These are phyloP conservation scores for Glaucomys volans DNA, from an alignment of 2,113 vertebrate species.

Conservation along the genomic window DNA sequence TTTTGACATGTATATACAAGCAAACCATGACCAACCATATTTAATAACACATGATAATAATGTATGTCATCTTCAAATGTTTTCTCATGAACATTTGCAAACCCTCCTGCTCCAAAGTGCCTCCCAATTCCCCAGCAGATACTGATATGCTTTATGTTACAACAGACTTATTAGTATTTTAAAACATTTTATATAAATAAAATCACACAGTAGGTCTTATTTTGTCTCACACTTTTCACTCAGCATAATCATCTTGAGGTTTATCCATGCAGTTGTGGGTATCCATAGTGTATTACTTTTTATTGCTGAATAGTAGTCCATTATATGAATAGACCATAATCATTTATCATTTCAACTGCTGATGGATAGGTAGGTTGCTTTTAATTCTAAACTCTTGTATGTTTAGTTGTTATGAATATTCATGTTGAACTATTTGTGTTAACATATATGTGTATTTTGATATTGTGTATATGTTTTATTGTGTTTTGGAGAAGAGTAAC, in stretches of 20 bases:
- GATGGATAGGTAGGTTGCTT: neutral
- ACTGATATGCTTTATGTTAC: neutral
- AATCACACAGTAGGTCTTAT: too few species aligned
- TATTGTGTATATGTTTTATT: neutral
- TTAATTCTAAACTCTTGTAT: neutral
- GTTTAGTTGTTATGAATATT: neutral
- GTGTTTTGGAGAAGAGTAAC: conserved; percentile 29
- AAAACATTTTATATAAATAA: too few species aligned
- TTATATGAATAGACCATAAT: neutral
- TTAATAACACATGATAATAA: neutral
- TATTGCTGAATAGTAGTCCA: neutral
- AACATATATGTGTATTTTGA: neutral
- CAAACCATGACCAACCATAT: neutral
- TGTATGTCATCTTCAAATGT: neutral
- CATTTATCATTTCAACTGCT: neutral
- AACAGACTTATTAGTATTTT: neutral
- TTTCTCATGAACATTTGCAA: neutral
- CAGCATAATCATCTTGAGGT: too few species aligned
- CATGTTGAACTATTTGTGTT: neutral
- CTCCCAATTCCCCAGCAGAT: neutral
- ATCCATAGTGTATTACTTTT: neutral
- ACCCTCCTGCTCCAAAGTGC: neutral
- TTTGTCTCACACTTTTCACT: too few species aligned
- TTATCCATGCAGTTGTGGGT: too few species aligned
- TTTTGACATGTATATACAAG: neutral